phyloP scores from a whole-genome alignment of 2,113 vertebrate species.

The Megaleporinus macrocephalus region DNA sequence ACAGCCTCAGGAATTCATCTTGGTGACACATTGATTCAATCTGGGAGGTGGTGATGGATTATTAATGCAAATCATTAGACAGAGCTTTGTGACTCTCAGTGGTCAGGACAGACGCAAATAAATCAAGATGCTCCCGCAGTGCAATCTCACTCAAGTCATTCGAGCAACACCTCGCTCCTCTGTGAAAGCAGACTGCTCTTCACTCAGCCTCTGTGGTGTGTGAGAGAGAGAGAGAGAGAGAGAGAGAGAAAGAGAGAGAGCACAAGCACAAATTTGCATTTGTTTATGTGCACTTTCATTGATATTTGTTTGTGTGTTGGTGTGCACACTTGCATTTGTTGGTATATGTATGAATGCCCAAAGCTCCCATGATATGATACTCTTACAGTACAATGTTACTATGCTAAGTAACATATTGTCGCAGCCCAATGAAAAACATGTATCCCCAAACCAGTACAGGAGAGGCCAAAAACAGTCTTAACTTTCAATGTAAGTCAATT shows the following conservation, averaged over 20 bases:
- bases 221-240: too few species aligned
- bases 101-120: constrained; percentile 27
- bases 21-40: constrained; percentile 45
- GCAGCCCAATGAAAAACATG: too few species aligned
- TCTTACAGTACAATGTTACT: too few species aligned
- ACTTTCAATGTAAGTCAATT: too few species aligned
- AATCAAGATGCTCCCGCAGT: constrained; percentile 11
- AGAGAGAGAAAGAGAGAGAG: too few species aligned
- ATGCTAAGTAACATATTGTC: too few species aligned
- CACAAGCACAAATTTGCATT: too few species aligned
- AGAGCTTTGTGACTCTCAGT: constrained; percentile 24
- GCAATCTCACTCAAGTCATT: constrained; percentile 1
- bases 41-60: constrained; percentile 50
- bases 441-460: too few species aligned
- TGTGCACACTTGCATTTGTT: too few species aligned
- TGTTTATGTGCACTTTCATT: not conserved
- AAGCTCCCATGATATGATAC: too few species aligned
- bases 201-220: not conserved
- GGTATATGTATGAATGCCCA: too few species aligned
- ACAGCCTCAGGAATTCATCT: constrained; percentile 27
- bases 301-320: not conserved
- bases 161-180: constrained; percentile 19
- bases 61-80: constrained; percentile 47
- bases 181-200: not conserved
- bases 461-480: too few species aligned